Evolutionary conservation across 2,888 invertebrate genomes (phyloP), one percentile per base, ranked within the genome.

Genomic region (Pollenia amentaria): DNA sequence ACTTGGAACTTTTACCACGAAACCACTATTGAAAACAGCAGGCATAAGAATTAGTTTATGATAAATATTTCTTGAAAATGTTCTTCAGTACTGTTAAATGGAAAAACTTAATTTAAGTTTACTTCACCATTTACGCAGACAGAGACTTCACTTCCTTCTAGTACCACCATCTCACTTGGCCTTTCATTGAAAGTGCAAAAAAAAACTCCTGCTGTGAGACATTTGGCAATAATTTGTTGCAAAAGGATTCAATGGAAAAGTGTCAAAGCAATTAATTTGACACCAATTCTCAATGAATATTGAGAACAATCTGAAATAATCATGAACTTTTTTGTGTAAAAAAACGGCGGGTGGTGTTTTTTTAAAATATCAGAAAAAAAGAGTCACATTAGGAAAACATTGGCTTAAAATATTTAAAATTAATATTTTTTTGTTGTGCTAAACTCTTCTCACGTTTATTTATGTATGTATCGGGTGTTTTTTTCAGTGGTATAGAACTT

Each of bases 221-320:
- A 70, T 77, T 84, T 85, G 29, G 57, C 76, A 65, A 84, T 86
- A 84, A 77, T 84, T 87, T 67, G 65, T 84, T 80, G 67, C 62
- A 72, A 55, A 80, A 64, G 64, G 67, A 81, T 87, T 87, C 87
- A 84, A 69, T 44, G 84, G 84, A 88, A 92, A 90, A 90, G 90
- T 90, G 90, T 91, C 91, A 92, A 88, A 88, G 88, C 88, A 89
- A 89, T 89, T 91, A 89, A 90, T 90, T 88, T 85, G 88, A 87
- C 78, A 87, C 80, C 80, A 77, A 73, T 81, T 72, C 46, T 79
- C 29, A 51, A 72, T 70, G 40, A 29, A 65, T 64, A 70, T 46
- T 55, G 65, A 10, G 21, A 57, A 60, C 38, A 42, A 75, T 62
- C 40, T 78, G 16, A 62, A 67, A 69, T n/a, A 69, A 6, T 48